Evolutionary conservation across 2,113 vertebrate species (phyloP).

Genomic region (Silurus meridionalis): DNA sequence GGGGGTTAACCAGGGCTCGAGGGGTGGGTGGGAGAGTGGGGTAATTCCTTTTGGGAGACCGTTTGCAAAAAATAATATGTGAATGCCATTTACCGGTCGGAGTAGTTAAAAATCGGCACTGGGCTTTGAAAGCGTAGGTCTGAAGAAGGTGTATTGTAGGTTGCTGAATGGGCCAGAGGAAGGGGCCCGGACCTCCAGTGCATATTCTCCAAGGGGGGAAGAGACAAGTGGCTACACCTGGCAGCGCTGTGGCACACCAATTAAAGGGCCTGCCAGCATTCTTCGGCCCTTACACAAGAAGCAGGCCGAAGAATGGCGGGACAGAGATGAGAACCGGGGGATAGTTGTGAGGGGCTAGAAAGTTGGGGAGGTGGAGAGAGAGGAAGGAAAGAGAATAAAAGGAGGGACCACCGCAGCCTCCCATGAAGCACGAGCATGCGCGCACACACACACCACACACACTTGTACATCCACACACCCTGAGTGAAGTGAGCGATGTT

Average conservation of each 20-base stretch:
- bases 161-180: conserved; percentile 55
- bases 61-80: conserved; percentile 63
- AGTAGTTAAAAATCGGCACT: conserved; percentile 57
- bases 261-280: conserved; percentile 70
- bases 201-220: conserved; percentile 59
- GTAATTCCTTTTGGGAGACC: conserved; percentile 55
- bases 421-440: conserved; percentile 30
- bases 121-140: conserved; percentile 54
- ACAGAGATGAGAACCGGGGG: conserved; percentile 44
- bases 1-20: conserved; percentile 51
- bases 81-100: conserved; percentile 62
- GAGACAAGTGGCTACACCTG: conserved; percentile 79
- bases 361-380: conserved; percentile 26
- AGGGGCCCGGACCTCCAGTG: conserved; percentile 59
- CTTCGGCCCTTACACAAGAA: conserved; percentile 59
- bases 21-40: conserved; percentile 61
- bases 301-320: conserved; percentile 49
- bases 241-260: conserved; percentile 72
- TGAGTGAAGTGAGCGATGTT: conserved; percentile 30
- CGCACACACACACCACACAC: conserved; percentile 22
- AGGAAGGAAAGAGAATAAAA: conserved; percentile 52
- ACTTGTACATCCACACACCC: conserved; percentile 22
- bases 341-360: conserved; percentile 50
- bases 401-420: conserved; percentile 55
- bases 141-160: conserved; percentile 59